Evolutionary conservation across 2,888 invertebrate species (phyloP).

Genomic region (Aromia moschata): DNA sequence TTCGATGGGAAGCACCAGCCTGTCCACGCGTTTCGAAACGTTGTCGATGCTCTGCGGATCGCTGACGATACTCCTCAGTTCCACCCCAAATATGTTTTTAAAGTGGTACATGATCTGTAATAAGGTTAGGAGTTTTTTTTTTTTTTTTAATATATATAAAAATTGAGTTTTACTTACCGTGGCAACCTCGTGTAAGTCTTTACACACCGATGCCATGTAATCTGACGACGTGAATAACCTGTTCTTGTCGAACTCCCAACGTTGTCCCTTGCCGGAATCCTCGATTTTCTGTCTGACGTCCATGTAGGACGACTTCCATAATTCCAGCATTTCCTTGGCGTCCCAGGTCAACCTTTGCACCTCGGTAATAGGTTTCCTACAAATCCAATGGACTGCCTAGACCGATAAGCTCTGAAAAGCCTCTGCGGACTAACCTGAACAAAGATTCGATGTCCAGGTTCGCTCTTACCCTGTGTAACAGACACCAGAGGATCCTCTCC

Average conservation of each 20-base stretch:
- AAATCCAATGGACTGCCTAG: not conserved
- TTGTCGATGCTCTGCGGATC: constrained; percentile 89
- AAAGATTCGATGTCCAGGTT: constrained; percentile 76
- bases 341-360: constrained; percentile 61
- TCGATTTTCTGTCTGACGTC: constrained; percentile 86
- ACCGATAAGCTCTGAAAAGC: not conserved
- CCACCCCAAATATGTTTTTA: constrained; percentile 87
- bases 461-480: constrained; percentile 79
- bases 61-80: constrained; percentile 85
- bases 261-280: constrained; percentile 80
- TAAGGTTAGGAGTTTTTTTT: constrained; percentile 3
- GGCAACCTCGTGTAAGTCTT: constrained; percentile 81
- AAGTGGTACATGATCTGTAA: constrained; percentile 82
- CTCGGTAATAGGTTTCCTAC: constrained; percentile 44
- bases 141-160: not conserved
- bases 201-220: constrained; percentile 83
- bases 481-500: constrained; percentile 83
- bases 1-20: constrained; percentile 77
- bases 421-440: constrained; percentile 70
- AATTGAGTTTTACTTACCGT: constrained; percentile 64
- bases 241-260: constrained; percentile 93
- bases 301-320: constrained; percentile 81
- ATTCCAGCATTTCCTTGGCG: constrained; percentile 74
- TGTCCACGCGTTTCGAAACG: constrained; percentile 81
- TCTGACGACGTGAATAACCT: constrained; percentile 85